phyloP scores from a whole-genome alignment of 1,140 invertebrate genomes.

The Galleria mellonella region DNA sequence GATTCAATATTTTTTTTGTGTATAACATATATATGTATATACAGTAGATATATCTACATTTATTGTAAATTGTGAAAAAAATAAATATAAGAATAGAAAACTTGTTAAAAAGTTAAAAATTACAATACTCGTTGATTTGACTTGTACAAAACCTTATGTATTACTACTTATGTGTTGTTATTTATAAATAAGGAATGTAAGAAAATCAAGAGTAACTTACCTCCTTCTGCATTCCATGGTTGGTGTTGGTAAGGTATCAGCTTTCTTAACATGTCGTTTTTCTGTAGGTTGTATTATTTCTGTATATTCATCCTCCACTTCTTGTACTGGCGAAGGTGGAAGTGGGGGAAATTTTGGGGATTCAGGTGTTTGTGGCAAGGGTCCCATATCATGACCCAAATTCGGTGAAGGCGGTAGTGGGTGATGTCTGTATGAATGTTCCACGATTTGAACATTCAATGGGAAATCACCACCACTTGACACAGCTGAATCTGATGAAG shows the following conservation, averaged over 20 bases:
- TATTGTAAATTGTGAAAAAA: too few relatives aligned
- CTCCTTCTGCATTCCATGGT: conserved; percentile 47
- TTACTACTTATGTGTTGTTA: too few relatives aligned
- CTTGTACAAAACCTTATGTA: too few relatives aligned
- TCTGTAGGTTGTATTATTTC: conserved; percentile 77
- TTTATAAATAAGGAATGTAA: too few relatives aligned
- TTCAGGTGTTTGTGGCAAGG: conserved; percentile 74
- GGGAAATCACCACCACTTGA: conserved; percentile 71
- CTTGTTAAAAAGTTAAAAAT: too few relatives aligned
- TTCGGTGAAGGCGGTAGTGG: conserved; percentile 54
- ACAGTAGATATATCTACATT: too few relatives aligned
- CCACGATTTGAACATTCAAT: conserved; percentile 70
- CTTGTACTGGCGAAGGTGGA: conserved; percentile 85
- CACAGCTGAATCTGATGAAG: conserved; percentile 63
- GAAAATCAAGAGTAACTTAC: conserved; percentile 13
- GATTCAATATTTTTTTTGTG: too few relatives aligned
- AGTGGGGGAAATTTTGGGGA: conserved; percentile 85
- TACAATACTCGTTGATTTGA: too few relatives aligned
- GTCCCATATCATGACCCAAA: conserved; percentile 60
- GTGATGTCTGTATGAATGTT: conserved; percentile 65
- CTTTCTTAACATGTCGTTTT: conserved; percentile 64
- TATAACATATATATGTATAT: too few relatives aligned
- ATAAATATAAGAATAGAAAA: too few relatives aligned
- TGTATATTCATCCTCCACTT: conserved; percentile 83
- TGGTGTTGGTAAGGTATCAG: conserved; percentile 73